Conservation (phyloP, 64 coral and sea anemone species). For the Dendronephthya gigantea region DNA sequence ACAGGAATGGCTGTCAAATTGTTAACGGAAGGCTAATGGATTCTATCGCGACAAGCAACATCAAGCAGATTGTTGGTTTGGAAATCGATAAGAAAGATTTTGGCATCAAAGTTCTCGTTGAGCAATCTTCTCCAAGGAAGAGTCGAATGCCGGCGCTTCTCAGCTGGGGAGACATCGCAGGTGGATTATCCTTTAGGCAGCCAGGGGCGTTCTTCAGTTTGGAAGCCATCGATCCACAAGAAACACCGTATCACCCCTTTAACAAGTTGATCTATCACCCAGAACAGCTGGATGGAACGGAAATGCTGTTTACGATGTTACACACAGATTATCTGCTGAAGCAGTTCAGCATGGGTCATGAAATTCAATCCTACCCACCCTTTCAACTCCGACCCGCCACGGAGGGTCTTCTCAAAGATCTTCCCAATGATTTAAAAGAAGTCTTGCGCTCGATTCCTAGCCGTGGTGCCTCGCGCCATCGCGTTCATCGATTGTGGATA, state of each 20-base stretch:
- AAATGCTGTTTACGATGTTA: conserved; percentile 26
- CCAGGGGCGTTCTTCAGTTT: conserved; percentile 36
- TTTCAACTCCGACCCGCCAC: conserved; percentile 15
- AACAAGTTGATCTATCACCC: conserved; percentile 32
- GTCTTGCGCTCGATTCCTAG: conserved; percentile 20
- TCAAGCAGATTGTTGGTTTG: conserved; percentile 33
- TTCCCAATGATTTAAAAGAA: conserved; percentile 14
- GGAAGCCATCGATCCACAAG: conserved; percentile 26
- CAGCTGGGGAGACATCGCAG: conserved; percentile 43
- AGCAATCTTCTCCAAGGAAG: neutral
- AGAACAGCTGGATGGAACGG: conserved; percentile 22
- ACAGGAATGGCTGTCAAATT: conserved; percentile 25
- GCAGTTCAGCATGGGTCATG: conserved; percentile 44
- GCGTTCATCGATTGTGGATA: conserved; percentile 38
- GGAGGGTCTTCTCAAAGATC: conserved; percentile 17
- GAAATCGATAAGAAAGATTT: conserved; percentile 32
- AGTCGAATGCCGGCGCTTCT: conserved; percentile 6
- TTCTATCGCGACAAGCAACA: conserved; percentile 27
- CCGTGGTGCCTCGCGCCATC: conserved; percentile 6
- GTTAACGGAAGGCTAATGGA: conserved; percentile 4
- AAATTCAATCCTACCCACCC: conserved; percentile 32
- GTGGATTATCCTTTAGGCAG: conserved; percentile 12
- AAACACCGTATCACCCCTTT: conserved; percentile 38
- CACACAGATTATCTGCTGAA: conserved; percentile 49
- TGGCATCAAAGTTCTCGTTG: conserved; percentile 3